These are phyloP conservation scores for Lagodon rhomboides DNA, from an alignment of 2,797 vertebrate genomes.

Conservation along the genomic window DNA sequence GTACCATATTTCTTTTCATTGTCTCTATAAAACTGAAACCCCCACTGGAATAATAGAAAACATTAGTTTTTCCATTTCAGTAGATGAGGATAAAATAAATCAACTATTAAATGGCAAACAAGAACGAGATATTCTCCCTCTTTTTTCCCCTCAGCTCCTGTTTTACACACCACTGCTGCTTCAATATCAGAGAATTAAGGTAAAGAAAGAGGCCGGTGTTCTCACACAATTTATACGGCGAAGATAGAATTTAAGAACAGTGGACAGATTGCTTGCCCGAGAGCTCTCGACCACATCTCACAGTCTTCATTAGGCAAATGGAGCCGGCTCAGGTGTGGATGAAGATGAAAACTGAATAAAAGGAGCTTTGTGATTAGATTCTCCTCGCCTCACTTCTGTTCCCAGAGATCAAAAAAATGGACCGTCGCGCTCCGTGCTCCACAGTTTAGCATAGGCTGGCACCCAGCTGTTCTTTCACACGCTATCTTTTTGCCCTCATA, in stretches of 20 bases:
- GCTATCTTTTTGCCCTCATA: not conserved
- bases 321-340: constrained; percentile 28
- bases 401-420: not conserved
- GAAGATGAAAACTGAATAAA: constrained; percentile 35
- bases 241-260: constrained; percentile 22
- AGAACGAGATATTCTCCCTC: not conserved
- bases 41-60: not conserved
- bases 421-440: not conserved
- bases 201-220: not conserved
- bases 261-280: not conserved
- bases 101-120: not conserved
- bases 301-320: constrained; percentile 32
- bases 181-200: not conserved
- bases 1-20: not conserved
- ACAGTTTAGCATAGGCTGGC: not conserved
- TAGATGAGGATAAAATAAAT: not conserved
- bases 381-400: not conserved
- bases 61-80: not conserved
- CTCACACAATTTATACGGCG: not conserved
- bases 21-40: not conserved
- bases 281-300: constrained; percentile 27
- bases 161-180: constrained; percentile 5
- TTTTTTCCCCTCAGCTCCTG: not conserved
- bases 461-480: constrained; percentile 1
- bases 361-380: constrained; percentile 26